Conservation (phyloP, 2,888 invertebrate genomes). For the Myopa tessellatipennis region DNA sequence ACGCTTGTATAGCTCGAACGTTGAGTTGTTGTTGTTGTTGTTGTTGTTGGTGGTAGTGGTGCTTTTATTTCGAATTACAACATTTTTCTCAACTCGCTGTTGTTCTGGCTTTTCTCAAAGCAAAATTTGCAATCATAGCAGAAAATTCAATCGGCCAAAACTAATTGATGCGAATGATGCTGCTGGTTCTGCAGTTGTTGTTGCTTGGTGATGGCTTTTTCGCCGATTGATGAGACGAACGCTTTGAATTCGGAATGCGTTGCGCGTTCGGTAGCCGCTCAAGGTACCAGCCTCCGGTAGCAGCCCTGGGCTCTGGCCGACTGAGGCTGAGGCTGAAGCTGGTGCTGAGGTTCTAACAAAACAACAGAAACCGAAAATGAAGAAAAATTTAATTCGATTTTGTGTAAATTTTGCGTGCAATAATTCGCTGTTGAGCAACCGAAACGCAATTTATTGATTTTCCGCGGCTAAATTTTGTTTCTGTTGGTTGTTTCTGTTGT, state of each 20-base stretch:
- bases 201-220: neutral
- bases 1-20: neutral
- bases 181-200: slow-evolving; percentile 2
- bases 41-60: slow-evolving; percentile 6
- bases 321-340: neutral
- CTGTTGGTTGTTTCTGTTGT: slow-evolving; percentile 11
- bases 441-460: slow-evolving; percentile 24
- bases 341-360: slow-evolving; percentile 14
- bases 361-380: neutral
- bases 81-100: neutral
- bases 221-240: neutral
- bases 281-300: slow-evolving; percentile 12
- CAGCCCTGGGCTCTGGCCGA: neutral
- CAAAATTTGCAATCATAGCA: slow-evolving; percentile 22
- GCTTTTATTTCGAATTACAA: slow-evolving; percentile 27
- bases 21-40: slow-evolving; percentile 16
- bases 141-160: slow-evolving; percentile 27
- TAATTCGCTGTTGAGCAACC: slow-evolving; percentile 25
- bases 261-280: slow-evolving; percentile 20
- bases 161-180: neutral
- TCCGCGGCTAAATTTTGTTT: neutral
- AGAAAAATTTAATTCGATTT: slow-evolving; percentile 23
- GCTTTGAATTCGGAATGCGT: slow-evolving; percentile 17
- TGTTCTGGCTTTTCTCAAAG: neutral
- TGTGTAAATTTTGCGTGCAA: slow-evolving; percentile 32